Conservation (phyloP, 2,113 vertebrate genomes). For the Mungos mungo region DNA sequence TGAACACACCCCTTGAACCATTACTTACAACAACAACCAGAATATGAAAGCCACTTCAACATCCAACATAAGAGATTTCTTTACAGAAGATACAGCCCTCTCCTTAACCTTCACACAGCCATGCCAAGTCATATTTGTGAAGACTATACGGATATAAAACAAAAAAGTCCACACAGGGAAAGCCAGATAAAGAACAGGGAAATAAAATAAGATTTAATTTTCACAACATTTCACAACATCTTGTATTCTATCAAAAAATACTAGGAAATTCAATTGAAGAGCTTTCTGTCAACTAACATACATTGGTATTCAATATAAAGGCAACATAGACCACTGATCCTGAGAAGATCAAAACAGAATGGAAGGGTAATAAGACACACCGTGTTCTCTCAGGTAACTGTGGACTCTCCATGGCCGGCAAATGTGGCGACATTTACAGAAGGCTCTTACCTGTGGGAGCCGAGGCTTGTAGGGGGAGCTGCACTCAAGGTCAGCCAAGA, state of each 20-base stretch:
- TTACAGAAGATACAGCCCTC: neutral
- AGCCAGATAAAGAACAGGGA: neutral
- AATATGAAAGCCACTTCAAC: neutral
- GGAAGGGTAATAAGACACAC: neutral
- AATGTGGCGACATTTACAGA: rapidly evolving
- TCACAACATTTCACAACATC: neutral
- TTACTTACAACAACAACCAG: neutral
- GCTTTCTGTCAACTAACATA: neutral
- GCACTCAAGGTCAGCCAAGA: conserved; percentile 96
- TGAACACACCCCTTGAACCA: neutral
- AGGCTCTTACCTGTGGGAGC: conserved; percentile 87
- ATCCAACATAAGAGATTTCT: neutral
- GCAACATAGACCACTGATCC: neutral
- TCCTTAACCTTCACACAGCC: neutral
- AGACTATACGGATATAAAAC: neutral
- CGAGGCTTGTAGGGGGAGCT: conserved; percentile 97
- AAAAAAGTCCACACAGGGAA: neutral
- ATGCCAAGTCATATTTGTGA: neutral
- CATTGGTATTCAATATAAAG: neutral
- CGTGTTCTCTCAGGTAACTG: neutral
- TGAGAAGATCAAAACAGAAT: neutral
- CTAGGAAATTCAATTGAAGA: neutral
- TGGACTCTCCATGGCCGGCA: rapidly evolving
- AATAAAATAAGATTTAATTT: neutral
- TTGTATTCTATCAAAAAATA: neutral